phyloP scores from a whole-genome alignment of 1,140 invertebrate genomes.

The Dryas iulia region DNA sequence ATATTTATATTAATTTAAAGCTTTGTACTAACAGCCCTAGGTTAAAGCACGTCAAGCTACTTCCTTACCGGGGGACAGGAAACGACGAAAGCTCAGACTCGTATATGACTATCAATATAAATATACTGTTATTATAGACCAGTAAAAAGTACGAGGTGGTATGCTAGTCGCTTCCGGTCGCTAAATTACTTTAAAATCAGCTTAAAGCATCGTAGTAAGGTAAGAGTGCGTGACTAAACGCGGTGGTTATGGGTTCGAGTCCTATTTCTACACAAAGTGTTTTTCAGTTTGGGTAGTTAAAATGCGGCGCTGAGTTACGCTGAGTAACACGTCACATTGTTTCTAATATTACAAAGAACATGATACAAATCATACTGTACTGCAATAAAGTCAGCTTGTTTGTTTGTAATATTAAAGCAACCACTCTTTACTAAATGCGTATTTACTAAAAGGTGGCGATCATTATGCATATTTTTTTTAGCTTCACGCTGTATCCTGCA shows the following conservation, averaged over 20 bases:
- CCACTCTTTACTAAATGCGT: no score
- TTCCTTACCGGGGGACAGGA: constrained; percentile 64
- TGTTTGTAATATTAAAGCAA: no score
- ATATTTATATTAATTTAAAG: background rate
- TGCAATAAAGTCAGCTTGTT: no score
- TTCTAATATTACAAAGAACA: no score
- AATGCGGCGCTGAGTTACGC: no score
- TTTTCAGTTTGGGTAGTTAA: no score
- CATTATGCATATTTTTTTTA: no score
- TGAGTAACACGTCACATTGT: no score
- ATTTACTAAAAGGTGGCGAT: no score
- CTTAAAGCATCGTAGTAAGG: background rate
- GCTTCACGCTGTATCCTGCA: no score
- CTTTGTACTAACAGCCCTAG: constrained; percentile 36
- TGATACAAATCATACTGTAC: no score
- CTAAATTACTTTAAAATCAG: background rate
- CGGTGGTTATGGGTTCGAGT: background rate
- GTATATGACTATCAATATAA: constrained; percentile 33
- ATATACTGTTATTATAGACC: constrained; percentile 37
- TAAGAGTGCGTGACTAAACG: background rate
- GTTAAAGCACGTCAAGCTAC: constrained; percentile 51
- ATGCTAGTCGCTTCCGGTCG: constrained; percentile 30
- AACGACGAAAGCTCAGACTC: constrained; percentile 51
- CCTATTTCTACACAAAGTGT: no score
- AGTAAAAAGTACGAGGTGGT: constrained; percentile 32